Base-by-base conservation (phyloP, 2,888 invertebrate species). In the Lasioglossum zephyrum region DNA sequence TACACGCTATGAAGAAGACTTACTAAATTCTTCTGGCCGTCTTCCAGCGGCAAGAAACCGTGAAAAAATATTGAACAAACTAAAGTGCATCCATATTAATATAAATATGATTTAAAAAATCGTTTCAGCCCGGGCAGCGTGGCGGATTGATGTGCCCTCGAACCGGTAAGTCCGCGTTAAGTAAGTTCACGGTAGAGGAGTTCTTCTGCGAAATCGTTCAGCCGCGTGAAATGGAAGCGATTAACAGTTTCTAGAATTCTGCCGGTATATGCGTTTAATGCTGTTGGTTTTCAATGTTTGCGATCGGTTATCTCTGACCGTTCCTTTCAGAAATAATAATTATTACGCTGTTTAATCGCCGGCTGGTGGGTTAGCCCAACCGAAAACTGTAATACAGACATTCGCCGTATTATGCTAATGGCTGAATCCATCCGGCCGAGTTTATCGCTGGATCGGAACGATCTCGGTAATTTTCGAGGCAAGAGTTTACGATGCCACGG, bases 321-420 rank as follows among this genome's bases (percentile, higher is more conserved):
- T 22, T 36, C 5, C 75, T 49, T 75, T n/a, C n/a, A 44, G 13
- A 36, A 31, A 31, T 53, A 72, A 83, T 36, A 63, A 83, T 70
- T 73, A 49, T 44, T 76, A 70, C 22, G 5, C 26, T 74, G 49
- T 74, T 60, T 74, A 78, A 84, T 84, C 77, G 53, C 60, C 26
- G 49, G 72, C 49, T 18, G 70, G 44, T 49, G 26, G 78, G 78
- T 79, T 73, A 77, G 53, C 31, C 74, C 11, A 26, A n/a, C n/a
- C 74, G 82, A 77, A 74, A 79, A 53, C 84, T 75, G 72, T 77
- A 81, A 82, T 77, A 80, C 66, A 75, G 63, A 53, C 79, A 39
- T 70, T 31, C 78, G 2, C 57, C 44, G 83, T 73, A 89, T 90
- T 89, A 88, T 87, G 85, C 69, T 85, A 89, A 88, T 86, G 79